A percentile compares a stretch with the other conserved stretches of the same genome.
Evolutionary conservation across 2,888 invertebrate species (phyloP).

Genomic region (Antheraea yamamai): DNA sequence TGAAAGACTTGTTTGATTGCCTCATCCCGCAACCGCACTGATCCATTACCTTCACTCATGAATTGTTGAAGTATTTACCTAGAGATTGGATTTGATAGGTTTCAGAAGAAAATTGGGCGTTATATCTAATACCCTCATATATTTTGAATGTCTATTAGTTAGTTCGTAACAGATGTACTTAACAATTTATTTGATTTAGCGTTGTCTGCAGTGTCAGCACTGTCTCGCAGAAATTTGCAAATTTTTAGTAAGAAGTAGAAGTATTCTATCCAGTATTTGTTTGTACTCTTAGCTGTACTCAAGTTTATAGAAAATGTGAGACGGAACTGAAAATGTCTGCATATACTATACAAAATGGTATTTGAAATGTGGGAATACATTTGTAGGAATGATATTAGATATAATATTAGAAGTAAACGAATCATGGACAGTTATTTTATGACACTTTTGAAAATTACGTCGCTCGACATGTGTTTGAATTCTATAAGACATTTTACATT

Average conservation of each 20-base stretch:
- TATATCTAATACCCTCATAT: no score
- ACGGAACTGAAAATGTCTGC: background rate
- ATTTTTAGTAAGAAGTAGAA: background rate
- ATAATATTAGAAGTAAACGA: no score
- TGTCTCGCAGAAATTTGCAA: background rate
- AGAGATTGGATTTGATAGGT: background rate
- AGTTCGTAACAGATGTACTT: background rate
- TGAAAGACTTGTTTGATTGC: constrained; percentile 23
- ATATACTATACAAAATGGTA: no score
- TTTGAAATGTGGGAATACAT: no score
- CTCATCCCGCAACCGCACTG: constrained; percentile 1
- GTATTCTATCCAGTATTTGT: background rate
- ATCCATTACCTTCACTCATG: background rate
- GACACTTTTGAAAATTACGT: no score
- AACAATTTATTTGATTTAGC: background rate
- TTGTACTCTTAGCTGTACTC: background rate
- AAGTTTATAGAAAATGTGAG: background rate
- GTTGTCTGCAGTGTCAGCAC: no score
- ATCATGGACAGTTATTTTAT: no score
- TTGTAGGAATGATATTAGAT: no score
- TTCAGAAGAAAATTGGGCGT: background rate
- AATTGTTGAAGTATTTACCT: background rate
- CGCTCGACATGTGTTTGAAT: background rate
- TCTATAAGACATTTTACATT: background rate
- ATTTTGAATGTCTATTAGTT: no score